phyloP scores from a whole-genome alignment of 2,797 vertebrate genomes.

The Masticophis lateralis region DNA sequence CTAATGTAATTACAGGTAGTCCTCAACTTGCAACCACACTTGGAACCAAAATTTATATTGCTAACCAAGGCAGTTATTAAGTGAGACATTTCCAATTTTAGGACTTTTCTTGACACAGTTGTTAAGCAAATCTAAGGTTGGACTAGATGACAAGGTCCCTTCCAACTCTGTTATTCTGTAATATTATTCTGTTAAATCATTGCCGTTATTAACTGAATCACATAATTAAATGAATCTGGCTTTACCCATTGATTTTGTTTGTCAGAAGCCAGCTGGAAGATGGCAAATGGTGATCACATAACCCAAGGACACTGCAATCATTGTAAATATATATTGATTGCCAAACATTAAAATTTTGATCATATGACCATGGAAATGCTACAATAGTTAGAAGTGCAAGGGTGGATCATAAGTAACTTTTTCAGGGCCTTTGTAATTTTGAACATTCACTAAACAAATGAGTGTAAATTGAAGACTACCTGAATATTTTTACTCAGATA shows the following conservation, averaged over 20 bases:
- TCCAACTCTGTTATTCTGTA: no score
- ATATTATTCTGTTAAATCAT: neutral
- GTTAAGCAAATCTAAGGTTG: neutral
- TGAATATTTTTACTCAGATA: neutral
- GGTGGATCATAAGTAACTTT: neutral
- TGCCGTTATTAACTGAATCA: neutral
- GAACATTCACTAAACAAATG: neutral
- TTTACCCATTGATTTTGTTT: neutral
- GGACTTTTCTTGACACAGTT: neutral
- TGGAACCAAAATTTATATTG: neutral
- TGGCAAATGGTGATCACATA: neutral
- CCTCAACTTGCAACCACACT: neutral
- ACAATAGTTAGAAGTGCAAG: neutral
- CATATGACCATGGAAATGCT: neutral
- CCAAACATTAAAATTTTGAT: neutral
- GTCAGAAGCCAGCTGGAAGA: neutral
- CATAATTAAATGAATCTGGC: neutral
- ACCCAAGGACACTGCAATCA: neutral
- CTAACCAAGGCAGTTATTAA: neutral
- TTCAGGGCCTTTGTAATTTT: neutral
- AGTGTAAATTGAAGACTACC: neutral
- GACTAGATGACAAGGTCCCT: no score
- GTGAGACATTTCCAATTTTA: neutral
- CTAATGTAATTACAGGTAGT: neutral
- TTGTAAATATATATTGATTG: neutral